These are phyloP conservation scores for Achlya flavicornis DNA, from an alignment of 2,888 invertebrate species.

Conservation along the genomic window DNA sequence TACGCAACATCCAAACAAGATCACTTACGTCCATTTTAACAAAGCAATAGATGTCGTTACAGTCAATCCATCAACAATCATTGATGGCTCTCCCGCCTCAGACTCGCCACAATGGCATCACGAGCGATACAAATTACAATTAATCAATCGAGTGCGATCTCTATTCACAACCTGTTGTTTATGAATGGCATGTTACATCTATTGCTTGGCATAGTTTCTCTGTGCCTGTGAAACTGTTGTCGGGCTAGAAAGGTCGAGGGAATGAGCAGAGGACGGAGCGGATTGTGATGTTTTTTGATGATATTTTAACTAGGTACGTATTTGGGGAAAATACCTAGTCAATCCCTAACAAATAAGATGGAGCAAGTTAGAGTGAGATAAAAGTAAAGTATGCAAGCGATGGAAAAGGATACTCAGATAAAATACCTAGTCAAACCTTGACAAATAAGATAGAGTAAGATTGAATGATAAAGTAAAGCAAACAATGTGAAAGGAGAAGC, in stretches of 20 bases:
- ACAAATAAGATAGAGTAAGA: too few relatives aligned
- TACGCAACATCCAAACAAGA: not conserved
- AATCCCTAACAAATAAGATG: too few relatives aligned
- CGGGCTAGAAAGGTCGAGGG: constrained; percentile 14
- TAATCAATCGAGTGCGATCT: constrained; percentile 42
- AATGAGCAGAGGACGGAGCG: not conserved
- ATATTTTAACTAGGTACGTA: too few relatives aligned
- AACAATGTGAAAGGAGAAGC: too few relatives aligned
- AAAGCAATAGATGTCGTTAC: not conserved
- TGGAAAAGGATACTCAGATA: too few relatives aligned
- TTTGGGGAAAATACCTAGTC: too few relatives aligned
- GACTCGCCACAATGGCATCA: constrained; percentile 14
- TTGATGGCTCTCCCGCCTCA: not conserved
- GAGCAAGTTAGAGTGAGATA: too few relatives aligned
- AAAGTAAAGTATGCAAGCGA: too few relatives aligned
- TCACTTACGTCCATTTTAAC: constrained; percentile 1
- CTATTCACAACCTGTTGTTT: constrained; percentile 38
- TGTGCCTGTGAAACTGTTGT: constrained; percentile 30
- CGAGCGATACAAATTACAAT: constrained; percentile 30
- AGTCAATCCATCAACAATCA: not conserved
- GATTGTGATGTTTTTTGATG: too few relatives aligned
- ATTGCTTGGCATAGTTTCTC: constrained; percentile 39
- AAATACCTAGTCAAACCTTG: too few relatives aligned
- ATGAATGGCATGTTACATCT: constrained; percentile 36
- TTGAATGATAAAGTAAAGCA: too few relatives aligned